Percentiles rank a stretch among this genome's conserved stretches.
phyloP scores from a whole-genome alignment of 2,797 vertebrate species.

The Morus bassanus region DNA sequence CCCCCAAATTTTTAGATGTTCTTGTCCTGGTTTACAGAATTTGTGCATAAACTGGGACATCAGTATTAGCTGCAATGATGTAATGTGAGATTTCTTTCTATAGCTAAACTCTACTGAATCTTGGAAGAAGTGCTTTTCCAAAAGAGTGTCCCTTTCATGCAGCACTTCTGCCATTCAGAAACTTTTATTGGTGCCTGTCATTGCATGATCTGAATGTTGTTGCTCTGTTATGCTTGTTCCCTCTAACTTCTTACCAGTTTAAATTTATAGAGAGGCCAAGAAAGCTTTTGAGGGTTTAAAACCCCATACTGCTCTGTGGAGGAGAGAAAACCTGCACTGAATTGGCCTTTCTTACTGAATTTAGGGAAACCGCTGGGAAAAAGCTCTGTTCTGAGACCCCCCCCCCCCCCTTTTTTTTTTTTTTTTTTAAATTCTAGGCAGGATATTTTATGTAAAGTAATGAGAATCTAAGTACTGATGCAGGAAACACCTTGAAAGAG shows the following conservation, averaged over 20 bases:
- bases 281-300: neutral
- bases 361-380: neutral
- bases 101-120: neutral
- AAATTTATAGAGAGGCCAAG: neutral
- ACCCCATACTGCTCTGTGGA: neutral
- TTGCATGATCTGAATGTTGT: neutral
- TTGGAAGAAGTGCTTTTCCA: neutral
- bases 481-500: neutral
- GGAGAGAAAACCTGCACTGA: neutral
- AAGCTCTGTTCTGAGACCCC: neutral
- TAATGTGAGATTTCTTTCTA: neutral
- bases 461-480: neutral
- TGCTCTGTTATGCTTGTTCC: neutral
- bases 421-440: neutral
- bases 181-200: neutral
- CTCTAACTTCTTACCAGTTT: neutral
- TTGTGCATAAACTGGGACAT: neutral
- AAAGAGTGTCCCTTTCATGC: neutral
- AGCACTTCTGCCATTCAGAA: neutral
- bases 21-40: neutral
- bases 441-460: neutral
- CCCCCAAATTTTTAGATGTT: neutral
- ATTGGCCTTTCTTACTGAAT: neutral
- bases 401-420: neutral
- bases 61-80: neutral